A percentile compares a stretch with the other conserved stretches of the same genome.
Evolutionary conservation across 2,113 vertebrate genomes (phyloP).

Genomic region (Phaethon lepturus): DNA sequence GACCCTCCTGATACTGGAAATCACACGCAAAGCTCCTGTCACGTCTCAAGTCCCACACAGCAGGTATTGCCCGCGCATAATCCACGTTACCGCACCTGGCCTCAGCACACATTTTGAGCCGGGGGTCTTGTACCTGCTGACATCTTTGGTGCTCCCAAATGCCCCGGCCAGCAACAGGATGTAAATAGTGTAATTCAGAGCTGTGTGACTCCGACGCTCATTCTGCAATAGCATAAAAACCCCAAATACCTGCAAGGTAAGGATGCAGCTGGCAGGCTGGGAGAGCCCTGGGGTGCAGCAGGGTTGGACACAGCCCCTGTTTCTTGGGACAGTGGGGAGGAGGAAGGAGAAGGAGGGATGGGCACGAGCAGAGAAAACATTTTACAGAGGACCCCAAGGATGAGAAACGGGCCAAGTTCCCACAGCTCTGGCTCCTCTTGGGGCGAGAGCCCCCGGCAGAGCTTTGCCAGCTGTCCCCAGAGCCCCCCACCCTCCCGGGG

Average conservation of each 20-base stretch:
- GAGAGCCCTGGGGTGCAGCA: not conserved
- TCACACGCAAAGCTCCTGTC: not conserved
- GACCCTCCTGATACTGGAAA: not conserved
- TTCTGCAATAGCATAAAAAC: not conserved
- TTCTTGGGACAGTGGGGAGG: rapidly evolving
- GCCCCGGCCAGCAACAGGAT: rapidly evolving
- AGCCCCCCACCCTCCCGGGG: not conserved
- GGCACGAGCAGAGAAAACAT: not conserved
- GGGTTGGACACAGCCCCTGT: not conserved
- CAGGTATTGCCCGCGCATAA: rapidly evolving
- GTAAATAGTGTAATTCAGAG: not conserved
- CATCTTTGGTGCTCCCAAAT: not conserved
- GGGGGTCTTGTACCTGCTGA: not conserved
- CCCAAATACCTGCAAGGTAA: rapidly evolving
- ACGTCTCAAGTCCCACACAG: rapidly evolving
- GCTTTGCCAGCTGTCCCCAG: not conserved
- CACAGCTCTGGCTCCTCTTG: rapidly evolving
- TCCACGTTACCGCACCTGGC: rapidly evolving
- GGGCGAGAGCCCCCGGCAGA: rapidly evolving
- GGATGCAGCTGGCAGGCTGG: not conserved
- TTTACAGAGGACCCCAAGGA: not conserved
- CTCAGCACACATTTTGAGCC: rapidly evolving
- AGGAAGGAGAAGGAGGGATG: not conserved
- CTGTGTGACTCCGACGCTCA: not conserved
- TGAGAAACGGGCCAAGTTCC: not conserved